phyloP scores from a whole-genome alignment of 2,888 invertebrate genomes.

The Luperina testacea region DNA sequence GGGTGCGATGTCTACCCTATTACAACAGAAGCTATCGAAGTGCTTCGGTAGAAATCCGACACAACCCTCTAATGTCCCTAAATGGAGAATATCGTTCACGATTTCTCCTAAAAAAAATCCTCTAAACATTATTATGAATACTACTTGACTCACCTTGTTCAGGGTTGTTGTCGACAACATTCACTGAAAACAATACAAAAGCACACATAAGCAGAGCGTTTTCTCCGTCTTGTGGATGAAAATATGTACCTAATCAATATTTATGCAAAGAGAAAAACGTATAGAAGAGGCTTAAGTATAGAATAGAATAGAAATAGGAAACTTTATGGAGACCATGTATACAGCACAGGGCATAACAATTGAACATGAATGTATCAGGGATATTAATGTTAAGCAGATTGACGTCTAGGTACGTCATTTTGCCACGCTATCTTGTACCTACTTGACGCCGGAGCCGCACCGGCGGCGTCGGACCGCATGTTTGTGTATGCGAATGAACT shows the following conservation, averaged over 20 bases:
- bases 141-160: constrained; percentile 37
- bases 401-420: too few relatives aligned
- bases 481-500: too few relatives aligned
- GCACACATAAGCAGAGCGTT: constrained; percentile 42
- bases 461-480: too few relatives aligned
- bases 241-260: neutral
- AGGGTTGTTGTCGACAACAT: constrained; percentile 35
- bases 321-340: neutral
- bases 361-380: neutral
- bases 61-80: neutral
- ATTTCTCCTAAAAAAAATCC: neutral
- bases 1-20: too few relatives aligned
- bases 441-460: too few relatives aligned
- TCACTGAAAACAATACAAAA: constrained; percentile 46
- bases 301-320: constrained; percentile 5
- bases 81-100: neutral
- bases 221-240: constrained; percentile 43
- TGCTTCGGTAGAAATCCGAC: neutral
- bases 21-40: neutral
- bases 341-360: neutral
- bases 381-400: neutral
- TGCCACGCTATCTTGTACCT: too few relatives aligned
- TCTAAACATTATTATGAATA: neutral
- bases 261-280: neutral
- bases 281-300: neutral